Conservation (phyloP, 2,888 invertebrate species). For the Agapostemon virescens region DNA sequence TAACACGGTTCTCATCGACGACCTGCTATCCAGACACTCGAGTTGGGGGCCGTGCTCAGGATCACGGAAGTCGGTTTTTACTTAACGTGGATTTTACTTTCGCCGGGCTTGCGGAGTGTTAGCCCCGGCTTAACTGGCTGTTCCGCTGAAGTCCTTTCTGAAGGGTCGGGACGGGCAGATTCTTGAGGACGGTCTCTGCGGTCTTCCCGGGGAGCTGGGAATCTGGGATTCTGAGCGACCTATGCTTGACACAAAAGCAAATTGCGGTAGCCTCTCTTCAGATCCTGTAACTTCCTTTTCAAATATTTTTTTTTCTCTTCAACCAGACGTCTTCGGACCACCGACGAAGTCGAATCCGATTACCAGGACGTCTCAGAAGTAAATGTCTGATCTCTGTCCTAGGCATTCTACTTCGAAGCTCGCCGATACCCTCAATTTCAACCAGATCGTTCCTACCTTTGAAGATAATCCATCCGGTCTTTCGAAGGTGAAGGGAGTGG, state of each 20-base stretch:
- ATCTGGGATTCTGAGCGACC: conserved; percentile 13
- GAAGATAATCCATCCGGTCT: not conserved
- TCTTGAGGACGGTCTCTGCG: conserved; percentile 10
- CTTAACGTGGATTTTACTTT: conserved; percentile 12
- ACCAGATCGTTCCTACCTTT: not conserved
- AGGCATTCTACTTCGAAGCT: not conserved
- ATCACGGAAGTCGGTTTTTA: conserved; percentile 15
- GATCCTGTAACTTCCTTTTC: conserved; percentile 11
- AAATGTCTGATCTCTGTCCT: not conserved
- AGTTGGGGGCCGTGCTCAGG: not conserved
- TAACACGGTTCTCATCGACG: conserved; percentile 5
- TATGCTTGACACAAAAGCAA: conserved; percentile 12
- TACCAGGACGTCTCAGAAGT: not conserved
- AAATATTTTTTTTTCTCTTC: not conserved
- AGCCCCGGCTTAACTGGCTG: conserved; percentile 3
- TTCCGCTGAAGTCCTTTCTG: conserved; percentile 14
- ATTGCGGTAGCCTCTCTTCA: conserved; percentile 9
- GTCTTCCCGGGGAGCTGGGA: not conserved
- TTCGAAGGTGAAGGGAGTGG: not conserved
- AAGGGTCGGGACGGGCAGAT: not conserved
- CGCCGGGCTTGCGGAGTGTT: not conserved
- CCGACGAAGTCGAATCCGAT: not conserved
- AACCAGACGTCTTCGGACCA: not conserved
- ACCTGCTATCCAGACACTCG: not conserved
- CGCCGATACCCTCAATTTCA: not conserved